A percentile compares a stretch with the other conserved stretches of the same genome.
These are phyloP conservation scores for Xiphorhynchus elegans DNA, from an alignment of 2,113 vertebrate genomes.

Conservation along the genomic window DNA sequence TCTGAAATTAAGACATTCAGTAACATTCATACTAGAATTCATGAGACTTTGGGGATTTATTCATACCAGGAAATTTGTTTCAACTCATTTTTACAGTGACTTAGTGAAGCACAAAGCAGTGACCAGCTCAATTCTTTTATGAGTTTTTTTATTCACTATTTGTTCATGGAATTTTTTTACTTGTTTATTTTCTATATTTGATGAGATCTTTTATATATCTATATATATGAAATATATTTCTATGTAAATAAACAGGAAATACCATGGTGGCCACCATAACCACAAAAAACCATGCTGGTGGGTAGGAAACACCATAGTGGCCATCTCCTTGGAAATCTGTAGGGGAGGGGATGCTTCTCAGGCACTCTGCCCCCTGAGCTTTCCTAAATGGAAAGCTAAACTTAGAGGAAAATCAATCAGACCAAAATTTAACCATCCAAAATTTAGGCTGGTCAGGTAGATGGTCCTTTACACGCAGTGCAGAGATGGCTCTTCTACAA, in stretches of 20 bases:
- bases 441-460: not conserved
- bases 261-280: not conserved
- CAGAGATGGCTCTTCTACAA: not conserved
- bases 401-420: not conserved
- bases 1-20: slow-evolving; percentile 7
- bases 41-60: slow-evolving; percentile 15
- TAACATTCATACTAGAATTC: slow-evolving; percentile 19
- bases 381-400: not conserved
- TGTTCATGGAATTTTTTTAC: not conserved
- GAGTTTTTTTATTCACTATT: not conserved
- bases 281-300: not conserved
- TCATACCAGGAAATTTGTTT: not conserved
- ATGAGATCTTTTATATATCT: not conserved
- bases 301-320: not conserved
- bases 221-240: not conserved
- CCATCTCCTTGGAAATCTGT: not conserved
- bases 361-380: not conserved
- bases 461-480: not conserved
- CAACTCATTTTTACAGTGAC: not conserved
- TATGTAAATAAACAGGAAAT: not conserved
- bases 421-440: not conserved
- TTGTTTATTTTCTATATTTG: not conserved
- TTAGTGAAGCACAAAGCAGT: not conserved
- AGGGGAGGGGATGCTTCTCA: not conserved
- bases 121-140: not conserved